Evolutionary conservation across 2,888 invertebrate species (phyloP), one percentile per base, ranked within the genome.

Genomic region (Malthinus flaveolus): DNA sequence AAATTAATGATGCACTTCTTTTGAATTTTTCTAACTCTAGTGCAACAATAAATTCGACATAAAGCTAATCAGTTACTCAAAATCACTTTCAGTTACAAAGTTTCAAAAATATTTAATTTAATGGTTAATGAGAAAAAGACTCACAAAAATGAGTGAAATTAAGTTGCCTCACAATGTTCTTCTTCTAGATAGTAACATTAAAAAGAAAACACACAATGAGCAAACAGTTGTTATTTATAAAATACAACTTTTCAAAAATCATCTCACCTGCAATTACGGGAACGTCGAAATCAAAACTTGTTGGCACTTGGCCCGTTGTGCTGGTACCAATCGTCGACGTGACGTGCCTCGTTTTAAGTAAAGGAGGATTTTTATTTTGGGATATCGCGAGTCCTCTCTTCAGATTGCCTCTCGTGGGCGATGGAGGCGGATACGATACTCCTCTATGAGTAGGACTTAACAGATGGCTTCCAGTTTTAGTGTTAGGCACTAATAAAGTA

Each of bases 371-470:
- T 73, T 91, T 88, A 70, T 85, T 85, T 69, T 87, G 85, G 12
- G 89, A 89, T 72, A 91, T 87, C 35, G 89, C 88, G 71, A 87
- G 76, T 13, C 87, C 87, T 56, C 89, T 81, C 67, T 84, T 82
- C 53, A 89, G 72, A 50, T 87, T 87, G 48, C 83, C 87, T 72
- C 88, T 84, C 58, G 84, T 83, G 55, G 84, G 92, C 65, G 91
- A 92, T 15, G 91, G 90, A 6, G 93, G 93, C 53, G 93, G 92
- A 76, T 93, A 92, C 63, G 91, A 91, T 59, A 87, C 87, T 59
- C 91, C 92, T 68, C 87, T 82, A 71, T 85, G 84, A 68, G 85
- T 84, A 7, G 87, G 83, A 71, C 82, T 84, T 68, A 81, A 72
- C 69, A 82, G 76, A 68, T 77, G 80, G 58, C 69, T 74, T 57